These are phyloP conservation scores for Atrichornis clamosus DNA, from an alignment of 2,113 vertebrate species.

Conservation along the genomic window DNA sequence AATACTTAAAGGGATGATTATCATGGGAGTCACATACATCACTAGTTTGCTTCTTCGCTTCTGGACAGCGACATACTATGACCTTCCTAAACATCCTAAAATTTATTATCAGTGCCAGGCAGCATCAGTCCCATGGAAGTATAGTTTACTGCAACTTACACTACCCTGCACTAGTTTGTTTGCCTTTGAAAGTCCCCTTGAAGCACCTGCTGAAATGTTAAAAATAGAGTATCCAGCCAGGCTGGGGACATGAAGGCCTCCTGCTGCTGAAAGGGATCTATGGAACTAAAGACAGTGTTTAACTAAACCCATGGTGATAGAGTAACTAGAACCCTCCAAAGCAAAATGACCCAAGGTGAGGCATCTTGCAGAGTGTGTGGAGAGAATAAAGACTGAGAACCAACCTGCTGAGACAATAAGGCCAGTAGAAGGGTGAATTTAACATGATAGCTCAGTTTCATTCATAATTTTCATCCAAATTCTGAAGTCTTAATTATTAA, in stretches of 20 bases:
- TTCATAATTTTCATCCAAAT: background rate
- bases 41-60: background rate
- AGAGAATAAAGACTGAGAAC: background rate
- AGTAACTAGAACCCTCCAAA: constrained; percentile 23
- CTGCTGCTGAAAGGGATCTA: background rate
- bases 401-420: background rate
- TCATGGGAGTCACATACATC: background rate
- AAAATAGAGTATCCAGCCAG: background rate
- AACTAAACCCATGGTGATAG: background rate
- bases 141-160: background rate
- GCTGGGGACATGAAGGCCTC: background rate
- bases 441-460: background rate
- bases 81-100: background rate
- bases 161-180: background rate
- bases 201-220: background rate
- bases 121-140: background rate
- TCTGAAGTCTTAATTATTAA: background rate
- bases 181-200: constrained; percentile 48
- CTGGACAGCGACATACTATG: background rate
- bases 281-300: constrained; percentile 27
- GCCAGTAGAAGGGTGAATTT: background rate
- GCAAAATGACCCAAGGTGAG: constrained; percentile 1
- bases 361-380: background rate
- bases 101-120: background rate
- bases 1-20: background rate